Percentiles rank a stretch among this genome's conserved stretches.
Evolutionary conservation across 2,113 vertebrate genomes (phyloP).

Genomic region (Nycticorax nycticorax): DNA sequence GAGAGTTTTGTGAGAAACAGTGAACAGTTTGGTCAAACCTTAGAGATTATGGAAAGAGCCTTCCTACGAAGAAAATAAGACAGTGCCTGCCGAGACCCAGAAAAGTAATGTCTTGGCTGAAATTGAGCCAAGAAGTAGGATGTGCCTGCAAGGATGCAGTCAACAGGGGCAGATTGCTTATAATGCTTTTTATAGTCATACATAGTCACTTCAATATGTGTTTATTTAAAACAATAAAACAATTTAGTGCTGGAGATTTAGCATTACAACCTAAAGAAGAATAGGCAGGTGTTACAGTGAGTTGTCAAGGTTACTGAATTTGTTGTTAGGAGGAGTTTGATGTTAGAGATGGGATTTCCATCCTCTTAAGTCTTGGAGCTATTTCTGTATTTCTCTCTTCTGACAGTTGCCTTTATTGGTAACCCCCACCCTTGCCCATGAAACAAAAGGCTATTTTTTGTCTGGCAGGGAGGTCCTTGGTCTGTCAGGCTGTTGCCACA

Average conservation of each 20-base stretch:
- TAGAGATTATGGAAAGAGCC: background rate
- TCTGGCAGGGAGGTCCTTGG: background rate
- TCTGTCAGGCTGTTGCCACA: background rate
- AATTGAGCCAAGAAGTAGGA: background rate
- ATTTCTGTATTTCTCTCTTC: background rate
- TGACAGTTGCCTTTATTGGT: background rate
- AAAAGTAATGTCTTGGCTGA: background rate
- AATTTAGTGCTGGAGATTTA: background rate
- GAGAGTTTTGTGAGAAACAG: background rate
- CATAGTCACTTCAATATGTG: background rate
- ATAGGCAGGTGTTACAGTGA: background rate
- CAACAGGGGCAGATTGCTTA: background rate
- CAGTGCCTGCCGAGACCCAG: accelerated
- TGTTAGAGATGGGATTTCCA: background rate
- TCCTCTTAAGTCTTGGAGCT: background rate
- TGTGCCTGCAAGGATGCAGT: background rate
- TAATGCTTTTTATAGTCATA: background rate
- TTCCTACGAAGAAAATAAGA: background rate
- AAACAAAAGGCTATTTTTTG: background rate
- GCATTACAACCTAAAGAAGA: background rate
- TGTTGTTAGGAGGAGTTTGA: background rate
- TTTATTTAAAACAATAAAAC: background rate
- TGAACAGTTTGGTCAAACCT: background rate
- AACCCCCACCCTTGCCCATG: background rate
- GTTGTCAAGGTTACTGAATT: background rate